Evolutionary conservation across 1,140 invertebrate genomes (phyloP).

Genomic region (Marisa cornuarietis): DNA sequence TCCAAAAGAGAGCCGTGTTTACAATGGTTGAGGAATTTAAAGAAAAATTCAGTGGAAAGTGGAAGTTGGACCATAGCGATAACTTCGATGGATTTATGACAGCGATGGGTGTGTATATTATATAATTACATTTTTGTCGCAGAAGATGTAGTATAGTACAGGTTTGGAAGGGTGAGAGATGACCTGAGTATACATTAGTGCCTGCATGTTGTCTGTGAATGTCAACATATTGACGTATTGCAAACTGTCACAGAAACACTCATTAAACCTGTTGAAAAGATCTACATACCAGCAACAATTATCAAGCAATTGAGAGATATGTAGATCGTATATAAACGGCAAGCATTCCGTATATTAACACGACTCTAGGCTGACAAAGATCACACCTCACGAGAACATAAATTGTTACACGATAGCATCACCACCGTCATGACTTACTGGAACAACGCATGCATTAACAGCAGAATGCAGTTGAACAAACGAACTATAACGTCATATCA

Average conservation of each 20-base stretch:
- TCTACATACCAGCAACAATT: no score
- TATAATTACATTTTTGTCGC: not conserved
- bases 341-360: not conserved
- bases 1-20: no score
- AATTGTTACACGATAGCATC: not conserved
- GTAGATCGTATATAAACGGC: not conserved
- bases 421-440: no score
- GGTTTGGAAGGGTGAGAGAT: not conserved
- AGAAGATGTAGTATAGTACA: not conserved
- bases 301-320: not conserved
- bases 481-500: not conserved
- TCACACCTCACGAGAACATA: not conserved
- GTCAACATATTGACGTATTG: no score
- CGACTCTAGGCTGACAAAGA: not conserved
- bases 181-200: not conserved
- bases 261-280: not conserved
- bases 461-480: not conserved
- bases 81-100: slow-evolving; percentile 50
- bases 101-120: slow-evolving; percentile 43
- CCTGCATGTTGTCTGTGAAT: not conserved
- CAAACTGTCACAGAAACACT: no score
- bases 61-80: slow-evolving; percentile 54
- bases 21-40: slow-evolving; percentile 40
- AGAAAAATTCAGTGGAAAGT: slow-evolving; percentile 46
- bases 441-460: no score